Conservation (phyloP, 1,140 invertebrate genomes). For the Scaptomyza montana region DNA sequence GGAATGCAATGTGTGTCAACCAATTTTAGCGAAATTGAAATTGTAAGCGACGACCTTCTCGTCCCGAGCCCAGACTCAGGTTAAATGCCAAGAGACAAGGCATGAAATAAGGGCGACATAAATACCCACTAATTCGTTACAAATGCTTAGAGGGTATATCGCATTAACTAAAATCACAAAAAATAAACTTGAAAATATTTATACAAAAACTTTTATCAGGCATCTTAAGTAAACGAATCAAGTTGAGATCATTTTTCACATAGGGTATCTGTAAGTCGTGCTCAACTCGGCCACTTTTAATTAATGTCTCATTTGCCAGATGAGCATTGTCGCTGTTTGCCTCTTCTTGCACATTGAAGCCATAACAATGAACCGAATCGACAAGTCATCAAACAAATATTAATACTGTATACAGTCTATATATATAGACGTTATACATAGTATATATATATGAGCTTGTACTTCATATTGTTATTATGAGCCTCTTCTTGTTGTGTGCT, state of each 20-base stretch:
- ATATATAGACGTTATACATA: background rate
- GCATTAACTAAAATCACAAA: too few species aligned
- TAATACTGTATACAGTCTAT: conserved; percentile 5
- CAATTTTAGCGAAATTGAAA: conserved; percentile 80
- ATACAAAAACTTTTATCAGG: too few species aligned
- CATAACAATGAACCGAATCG: conserved; percentile 33
- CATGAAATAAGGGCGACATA: conserved; percentile 12
- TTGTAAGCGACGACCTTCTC: conserved; percentile 70
- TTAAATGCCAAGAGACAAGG: conserved; percentile 28
- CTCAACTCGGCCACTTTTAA: conserved; percentile 18
- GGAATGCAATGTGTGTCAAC: conserved; percentile 71
- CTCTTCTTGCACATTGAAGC: conserved; percentile 45
- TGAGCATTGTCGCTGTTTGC: conserved; percentile 49
- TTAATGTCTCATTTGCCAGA: conserved; percentile 57
- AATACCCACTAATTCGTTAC: background rate
- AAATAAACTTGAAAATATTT: too few species aligned
- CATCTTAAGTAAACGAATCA: background rate
- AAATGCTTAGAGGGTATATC: too few species aligned
- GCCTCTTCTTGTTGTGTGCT: conserved; percentile 20
- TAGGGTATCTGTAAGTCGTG: conserved; percentile 3
- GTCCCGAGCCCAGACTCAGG: conserved; percentile 30
- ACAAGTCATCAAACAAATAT: conserved; percentile 52
- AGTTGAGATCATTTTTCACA: background rate
- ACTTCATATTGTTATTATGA: conserved; percentile 36
- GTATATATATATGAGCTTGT: conserved; percentile 22